These are phyloP conservation scores for Amphimedon queenslandica DNA, from an alignment of 37 sponge, comb jelly and placozoan genomes.

Conservation along the genomic window DNA sequence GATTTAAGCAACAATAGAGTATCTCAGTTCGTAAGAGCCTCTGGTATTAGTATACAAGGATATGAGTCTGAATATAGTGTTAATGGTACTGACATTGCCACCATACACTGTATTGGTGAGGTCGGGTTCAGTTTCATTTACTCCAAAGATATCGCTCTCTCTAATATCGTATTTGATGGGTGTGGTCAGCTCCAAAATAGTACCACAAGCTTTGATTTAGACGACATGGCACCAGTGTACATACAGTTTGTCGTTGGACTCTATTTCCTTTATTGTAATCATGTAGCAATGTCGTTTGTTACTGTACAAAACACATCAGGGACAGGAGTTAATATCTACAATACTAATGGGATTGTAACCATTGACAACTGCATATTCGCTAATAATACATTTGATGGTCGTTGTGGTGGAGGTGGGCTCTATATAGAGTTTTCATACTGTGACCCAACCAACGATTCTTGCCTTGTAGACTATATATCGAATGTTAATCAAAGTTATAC, in stretches of 20 bases:
- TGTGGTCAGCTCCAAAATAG: constrained; percentile 33
- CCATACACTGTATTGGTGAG: background rate
- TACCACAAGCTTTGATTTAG: background rate
- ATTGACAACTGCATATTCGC: constrained; percentile 13
- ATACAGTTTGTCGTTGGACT: constrained; percentile 9
- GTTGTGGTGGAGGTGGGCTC: constrained; percentile 37
- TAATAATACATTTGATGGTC: background rate
- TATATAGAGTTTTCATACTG: constrained; percentile 48
- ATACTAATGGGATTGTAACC: constrained; percentile 9
- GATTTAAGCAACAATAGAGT: background rate
- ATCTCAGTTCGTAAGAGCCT: background rate
- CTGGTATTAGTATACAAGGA: background rate
- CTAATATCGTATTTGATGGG: constrained; percentile 2
- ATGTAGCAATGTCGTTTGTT: constrained; percentile 10
- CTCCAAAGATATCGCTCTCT: constrained; percentile 10
- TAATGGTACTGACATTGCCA: background rate
- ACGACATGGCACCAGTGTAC: background rate
- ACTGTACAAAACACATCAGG: constrained; percentile 18
- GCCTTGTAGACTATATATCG: background rate
- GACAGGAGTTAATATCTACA: constrained; percentile 45
- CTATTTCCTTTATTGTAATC: constrained; percentile 37
- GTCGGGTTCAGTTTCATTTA: constrained; percentile 35
- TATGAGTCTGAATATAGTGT: background rate
- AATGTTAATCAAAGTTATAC: background rate
- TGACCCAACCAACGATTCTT: background rate